These are phyloP conservation scores for Eptesicus fuscus DNA, from an alignment of 2,113 vertebrate genomes.

Conservation along the genomic window DNA sequence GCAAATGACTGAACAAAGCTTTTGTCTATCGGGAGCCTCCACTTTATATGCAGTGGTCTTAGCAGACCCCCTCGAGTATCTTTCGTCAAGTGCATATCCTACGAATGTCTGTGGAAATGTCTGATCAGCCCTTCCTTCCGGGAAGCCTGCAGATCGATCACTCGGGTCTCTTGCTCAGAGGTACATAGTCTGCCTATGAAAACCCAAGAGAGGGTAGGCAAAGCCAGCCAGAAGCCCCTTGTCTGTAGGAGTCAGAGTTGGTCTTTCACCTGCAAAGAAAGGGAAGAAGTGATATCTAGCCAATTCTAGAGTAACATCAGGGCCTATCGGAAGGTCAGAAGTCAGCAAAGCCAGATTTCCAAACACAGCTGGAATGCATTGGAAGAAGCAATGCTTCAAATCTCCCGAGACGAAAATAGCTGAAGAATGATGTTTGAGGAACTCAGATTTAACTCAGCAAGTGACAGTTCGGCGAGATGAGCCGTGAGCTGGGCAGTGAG, in stretches of 20 bases:
- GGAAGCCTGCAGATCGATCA: background rate
- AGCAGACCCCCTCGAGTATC: background rate
- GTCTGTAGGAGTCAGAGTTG: background rate
- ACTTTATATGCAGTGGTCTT: background rate
- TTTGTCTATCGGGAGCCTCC: background rate
- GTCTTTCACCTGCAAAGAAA: background rate
- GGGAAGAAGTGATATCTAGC: background rate
- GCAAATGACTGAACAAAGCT: background rate
- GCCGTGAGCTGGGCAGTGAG: slow-evolving; percentile 31
- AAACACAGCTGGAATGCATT: slow-evolving; percentile 59
- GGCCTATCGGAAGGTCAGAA: slow-evolving; percentile 16
- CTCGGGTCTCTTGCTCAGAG: background rate
- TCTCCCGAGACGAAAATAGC: slow-evolving; percentile 51
- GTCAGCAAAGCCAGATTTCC: slow-evolving; percentile 27
- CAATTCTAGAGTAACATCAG: slow-evolving; percentile 19
- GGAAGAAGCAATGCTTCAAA: slow-evolving; percentile 45
- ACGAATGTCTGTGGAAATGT: background rate
- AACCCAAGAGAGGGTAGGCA: background rate
- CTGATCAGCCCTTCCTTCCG: background rate
- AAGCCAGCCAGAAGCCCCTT: background rate
- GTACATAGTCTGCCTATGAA: background rate
- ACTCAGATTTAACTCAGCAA: slow-evolving; percentile 63
- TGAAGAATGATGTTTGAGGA: slow-evolving; percentile 66
- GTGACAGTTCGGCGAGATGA: slow-evolving; percentile 54
- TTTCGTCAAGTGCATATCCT: background rate